phyloP scores from a whole-genome alignment of 1,140 invertebrate genomes.

The Lordiphosa stackelbergi region DNA sequence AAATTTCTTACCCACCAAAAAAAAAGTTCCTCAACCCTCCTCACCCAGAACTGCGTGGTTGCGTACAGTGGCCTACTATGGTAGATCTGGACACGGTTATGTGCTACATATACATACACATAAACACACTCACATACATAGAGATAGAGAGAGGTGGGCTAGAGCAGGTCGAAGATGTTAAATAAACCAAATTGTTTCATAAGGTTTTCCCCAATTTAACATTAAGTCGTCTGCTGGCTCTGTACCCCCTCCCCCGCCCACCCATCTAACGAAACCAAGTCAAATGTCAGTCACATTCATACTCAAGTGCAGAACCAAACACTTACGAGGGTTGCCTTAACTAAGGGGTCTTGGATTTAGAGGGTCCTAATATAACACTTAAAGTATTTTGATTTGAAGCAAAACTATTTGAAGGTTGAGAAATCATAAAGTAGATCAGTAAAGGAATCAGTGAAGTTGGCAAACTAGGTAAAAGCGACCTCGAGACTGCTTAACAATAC shows the following conservation, averaged over 20 bases:
- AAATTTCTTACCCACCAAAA: slow-evolving; percentile 22
- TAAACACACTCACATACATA: slow-evolving; percentile 4
- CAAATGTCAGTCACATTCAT: slow-evolving; percentile 28
- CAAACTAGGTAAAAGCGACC: too few relatives aligned
- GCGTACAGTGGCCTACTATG: slow-evolving; percentile 77
- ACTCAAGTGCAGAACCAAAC: too few relatives aligned
- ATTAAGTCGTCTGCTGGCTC: too few relatives aligned
- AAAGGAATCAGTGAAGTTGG: too few relatives aligned
- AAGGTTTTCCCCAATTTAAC: too few relatives aligned
- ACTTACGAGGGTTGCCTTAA: too few relatives aligned
- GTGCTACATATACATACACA: slow-evolving; percentile 19
- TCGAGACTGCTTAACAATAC: too few relatives aligned
- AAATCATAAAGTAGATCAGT: too few relatives aligned
- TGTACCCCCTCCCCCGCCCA: slow-evolving; percentile 7
- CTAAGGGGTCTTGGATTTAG: too few relatives aligned
- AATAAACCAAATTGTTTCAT: slow-evolving; percentile 2
- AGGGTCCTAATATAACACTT: too few relatives aligned
- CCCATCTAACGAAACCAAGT: slow-evolving; percentile 5
- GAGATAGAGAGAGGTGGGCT: not conserved
- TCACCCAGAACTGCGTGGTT: slow-evolving; percentile 70
- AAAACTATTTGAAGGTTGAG: too few relatives aligned
- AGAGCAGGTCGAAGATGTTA: slow-evolving; percentile 30
- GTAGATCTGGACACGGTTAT: slow-evolving; percentile 72
- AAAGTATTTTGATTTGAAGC: too few relatives aligned
- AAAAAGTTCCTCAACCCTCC: slow-evolving; percentile 12